phyloP scores from a whole-genome alignment of 2,888 invertebrate genomes.

The Ellobium chinense region DNA sequence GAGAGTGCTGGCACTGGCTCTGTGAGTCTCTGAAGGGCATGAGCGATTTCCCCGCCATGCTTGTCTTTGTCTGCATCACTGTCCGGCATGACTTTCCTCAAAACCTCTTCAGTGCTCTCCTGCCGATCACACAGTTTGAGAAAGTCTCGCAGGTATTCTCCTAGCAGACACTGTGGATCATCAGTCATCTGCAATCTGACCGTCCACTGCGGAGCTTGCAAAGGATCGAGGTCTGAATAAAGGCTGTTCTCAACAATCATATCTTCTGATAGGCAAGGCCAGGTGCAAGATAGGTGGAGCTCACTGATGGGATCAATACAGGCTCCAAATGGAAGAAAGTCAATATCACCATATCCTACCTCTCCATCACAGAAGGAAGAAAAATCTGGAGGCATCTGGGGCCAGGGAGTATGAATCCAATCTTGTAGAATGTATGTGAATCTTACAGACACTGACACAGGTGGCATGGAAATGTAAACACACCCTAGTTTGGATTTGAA shows the following conservation, averaged over 20 bases:
- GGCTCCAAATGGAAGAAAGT: constrained; percentile 90
- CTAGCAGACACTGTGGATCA: constrained; percentile 87
- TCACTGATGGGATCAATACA: constrained; percentile 89
- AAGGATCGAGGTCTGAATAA: constrained; percentile 92
- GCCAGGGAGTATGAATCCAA: constrained; percentile 78
- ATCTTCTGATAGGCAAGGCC: constrained; percentile 92
- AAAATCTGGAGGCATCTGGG: constrained; percentile 79
- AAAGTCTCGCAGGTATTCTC: constrained; percentile 87
- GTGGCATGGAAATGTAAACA: constrained; percentile 76
- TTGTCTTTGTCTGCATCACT: constrained; percentile 58
- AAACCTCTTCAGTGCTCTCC: constrained; percentile 80
- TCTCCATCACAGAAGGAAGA: constrained; percentile 82
- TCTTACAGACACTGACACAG: constrained; percentile 86
- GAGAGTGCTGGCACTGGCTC: constrained; percentile 82
- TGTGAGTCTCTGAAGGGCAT: constrained; percentile 85
- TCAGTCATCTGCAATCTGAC: constrained; percentile 82
- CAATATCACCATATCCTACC: constrained; percentile 81
- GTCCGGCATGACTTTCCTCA: constrained; percentile 80
- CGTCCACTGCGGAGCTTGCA: constrained; percentile 87
- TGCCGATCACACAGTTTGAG: constrained; percentile 82
- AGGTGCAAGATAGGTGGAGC: constrained; percentile 88
- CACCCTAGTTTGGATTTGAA: constrained; percentile 91
- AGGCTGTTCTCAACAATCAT: constrained; percentile 92
- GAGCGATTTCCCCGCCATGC: constrained; percentile 65
- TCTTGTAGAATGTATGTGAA: constrained; percentile 85